phyloP scores from a whole-genome alignment of 2,797 vertebrate genomes.

The Phataginus tetradactyla region DNA sequence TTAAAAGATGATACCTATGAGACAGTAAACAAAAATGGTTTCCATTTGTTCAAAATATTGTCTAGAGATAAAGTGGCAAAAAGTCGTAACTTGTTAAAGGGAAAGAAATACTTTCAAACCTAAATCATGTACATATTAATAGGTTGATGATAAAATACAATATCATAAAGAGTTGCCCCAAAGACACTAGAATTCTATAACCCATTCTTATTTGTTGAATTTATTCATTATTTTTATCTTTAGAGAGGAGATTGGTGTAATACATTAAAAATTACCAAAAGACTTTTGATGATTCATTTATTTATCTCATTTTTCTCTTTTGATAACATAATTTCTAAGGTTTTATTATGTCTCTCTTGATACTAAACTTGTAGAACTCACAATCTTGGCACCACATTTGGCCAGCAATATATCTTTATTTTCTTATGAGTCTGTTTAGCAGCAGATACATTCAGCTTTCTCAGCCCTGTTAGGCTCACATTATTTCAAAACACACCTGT shows the following conservation, averaged over 20 bases:
- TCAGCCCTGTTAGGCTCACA: conserved; percentile 5
- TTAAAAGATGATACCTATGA: neutral
- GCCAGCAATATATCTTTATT: neutral
- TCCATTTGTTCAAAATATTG: neutral
- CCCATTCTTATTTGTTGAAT: conserved; percentile 1
- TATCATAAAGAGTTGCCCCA: neutral
- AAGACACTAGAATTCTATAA: neutral
- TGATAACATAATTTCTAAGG: neutral
- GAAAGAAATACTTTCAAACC: conserved; percentile 14
- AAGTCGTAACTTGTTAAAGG: neutral
- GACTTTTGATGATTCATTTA: neutral
- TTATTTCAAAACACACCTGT: conserved; percentile 64
- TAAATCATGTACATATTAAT: neutral
- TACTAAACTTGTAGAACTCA: neutral
- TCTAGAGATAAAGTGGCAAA: neutral
- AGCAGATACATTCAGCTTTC: conserved; percentile 5
- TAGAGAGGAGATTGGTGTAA: neutral
- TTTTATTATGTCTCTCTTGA: neutral
- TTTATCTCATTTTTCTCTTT: neutral
- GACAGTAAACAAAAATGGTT: neutral
- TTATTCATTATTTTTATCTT: neutral
- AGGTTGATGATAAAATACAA: neutral
- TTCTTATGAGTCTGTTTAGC: neutral
- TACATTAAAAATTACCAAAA: neutral
- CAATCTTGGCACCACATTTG: neutral